A percentile compares a stretch with the other conserved stretches of the same genome.
phyloP scores from a whole-genome alignment of 2,113 vertebrate species.

The Rousettus leschenaultii region DNA sequence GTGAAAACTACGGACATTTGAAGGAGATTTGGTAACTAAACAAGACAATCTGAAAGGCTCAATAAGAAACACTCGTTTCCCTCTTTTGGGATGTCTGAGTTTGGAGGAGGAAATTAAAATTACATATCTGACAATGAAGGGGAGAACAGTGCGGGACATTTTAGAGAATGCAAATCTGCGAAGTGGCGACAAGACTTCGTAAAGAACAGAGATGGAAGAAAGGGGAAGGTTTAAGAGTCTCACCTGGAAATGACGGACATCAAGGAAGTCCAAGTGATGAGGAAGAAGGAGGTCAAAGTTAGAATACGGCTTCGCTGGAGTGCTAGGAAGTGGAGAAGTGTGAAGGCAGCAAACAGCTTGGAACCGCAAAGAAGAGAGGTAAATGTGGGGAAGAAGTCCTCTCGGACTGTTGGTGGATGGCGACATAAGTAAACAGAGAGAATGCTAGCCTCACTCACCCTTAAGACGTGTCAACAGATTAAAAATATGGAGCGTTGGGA shows the following conservation, averaged over 20 bases:
- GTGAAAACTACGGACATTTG: neutral
- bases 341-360: neutral
- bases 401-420: no score
- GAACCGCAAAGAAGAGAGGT: neutral
- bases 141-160: slow-evolving; percentile 21
- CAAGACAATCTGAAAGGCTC: slow-evolving; percentile 4
- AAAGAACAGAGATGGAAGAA: slow-evolving; percentile 40
- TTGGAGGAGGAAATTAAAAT: slow-evolving; percentile 41
- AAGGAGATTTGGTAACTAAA: neutral
- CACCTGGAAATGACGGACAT: slow-evolving; percentile 35
- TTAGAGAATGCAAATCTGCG: slow-evolving; percentile 6
- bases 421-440: neutral
- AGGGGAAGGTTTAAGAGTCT: neutral
- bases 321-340: neutral
- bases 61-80: neutral
- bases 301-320: neutral
- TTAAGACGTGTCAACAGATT: neutral
- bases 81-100: slow-evolving; percentile 24
- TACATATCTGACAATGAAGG: neutral
- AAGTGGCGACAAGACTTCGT: neutral
- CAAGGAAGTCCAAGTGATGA: neutral
- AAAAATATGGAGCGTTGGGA: neutral
- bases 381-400: neutral
- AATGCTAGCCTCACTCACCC: neutral
- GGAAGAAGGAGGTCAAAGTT: neutral